Base-by-base conservation (phyloP, 2,888 invertebrate genomes). In the Alcis repandata region DNA sequence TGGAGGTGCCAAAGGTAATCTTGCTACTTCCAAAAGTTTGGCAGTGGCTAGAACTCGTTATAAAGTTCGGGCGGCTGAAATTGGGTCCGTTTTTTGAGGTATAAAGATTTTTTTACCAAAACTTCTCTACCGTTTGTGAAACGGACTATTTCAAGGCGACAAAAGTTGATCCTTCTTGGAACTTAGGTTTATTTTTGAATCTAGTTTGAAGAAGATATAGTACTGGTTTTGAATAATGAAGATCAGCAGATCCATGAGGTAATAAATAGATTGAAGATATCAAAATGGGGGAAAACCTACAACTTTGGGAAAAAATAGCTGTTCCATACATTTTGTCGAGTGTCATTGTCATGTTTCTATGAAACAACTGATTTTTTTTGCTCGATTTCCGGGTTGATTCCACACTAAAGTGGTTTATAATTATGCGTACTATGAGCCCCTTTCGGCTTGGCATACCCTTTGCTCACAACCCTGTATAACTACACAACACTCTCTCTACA, bases 11-110 rank as follows among this genome's bases (percentile, higher is more conserved):
- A 49, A 62, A 54, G 56, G 56, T 62, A 56, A 62, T 62, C 56
- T 62, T 41, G 62, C 49, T 20, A 62, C 62, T 36, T 62, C 49
- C 41, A 33, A 19, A 60, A 62, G 49, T 62, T 61, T 41, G 54
- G 20, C 61, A 32, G 41, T 49, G 61, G 49, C 40, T 49, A 36
- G 61, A 63, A 63, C 62, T 63, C 62, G 62, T 63, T 63, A 63
- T 27, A 45, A 57, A 57, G 43, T 63, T 57, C 20, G 62, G 22
- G n/a, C 2, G 38, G 32, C 4, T 20, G 22, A 22, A 57, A 63
- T 57, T 57, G 57, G 62, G 51, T 51, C 51, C 57, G 57, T 43
- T 19, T 52, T 57, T 52, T 63, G 51, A 57, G 51, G 57, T 57
- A 52, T 51, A 57, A 63, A 49, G 57, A 54, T 43, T 51, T 62